Evolutionary conservation across 1,140 invertebrate species (phyloP).

Genomic region (Trichomalopsis sarcophagae): DNA sequence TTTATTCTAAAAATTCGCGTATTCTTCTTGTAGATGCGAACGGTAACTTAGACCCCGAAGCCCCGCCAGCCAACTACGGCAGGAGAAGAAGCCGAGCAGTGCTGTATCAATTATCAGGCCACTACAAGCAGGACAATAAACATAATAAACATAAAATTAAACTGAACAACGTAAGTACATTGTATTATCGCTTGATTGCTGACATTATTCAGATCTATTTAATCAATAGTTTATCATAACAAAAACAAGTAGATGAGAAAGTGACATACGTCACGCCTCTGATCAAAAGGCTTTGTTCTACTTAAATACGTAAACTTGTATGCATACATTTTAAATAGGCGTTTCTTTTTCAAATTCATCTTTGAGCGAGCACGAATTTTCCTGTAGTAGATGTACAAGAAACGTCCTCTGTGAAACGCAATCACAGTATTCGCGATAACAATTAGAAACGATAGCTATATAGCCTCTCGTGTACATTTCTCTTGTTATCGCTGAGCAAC

Average conservation of each 20-base stretch:
- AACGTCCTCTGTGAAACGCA: too few species aligned
- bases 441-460: too few species aligned
- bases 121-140: constrained; percentile 96
- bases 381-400: too few species aligned
- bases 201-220: not conserved
- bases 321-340: too few species aligned
- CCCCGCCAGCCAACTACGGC: constrained; percentile 91
- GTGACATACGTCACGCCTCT: not conserved
- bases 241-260: not conserved
- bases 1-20: constrained; percentile 66
- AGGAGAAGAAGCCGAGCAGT: constrained; percentile 94
- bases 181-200: not conserved
- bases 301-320: not conserved
- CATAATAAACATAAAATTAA: constrained; percentile 96
- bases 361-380: too few species aligned
- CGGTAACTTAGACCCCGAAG: constrained; percentile 88
- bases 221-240: not conserved
- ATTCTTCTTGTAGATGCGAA: constrained; percentile 86
- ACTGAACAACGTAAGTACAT: constrained; percentile 91
- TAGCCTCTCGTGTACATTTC: not conserved
- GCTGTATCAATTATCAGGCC: constrained; percentile 96
- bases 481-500: not conserved
- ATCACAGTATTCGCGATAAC: too few species aligned
- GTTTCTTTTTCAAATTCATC: too few species aligned
- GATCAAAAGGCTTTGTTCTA: not conserved